These are phyloP conservation scores for Ammospiza caudacuta DNA, from an alignment of 2,113 vertebrate species.

Conservation along the genomic window DNA sequence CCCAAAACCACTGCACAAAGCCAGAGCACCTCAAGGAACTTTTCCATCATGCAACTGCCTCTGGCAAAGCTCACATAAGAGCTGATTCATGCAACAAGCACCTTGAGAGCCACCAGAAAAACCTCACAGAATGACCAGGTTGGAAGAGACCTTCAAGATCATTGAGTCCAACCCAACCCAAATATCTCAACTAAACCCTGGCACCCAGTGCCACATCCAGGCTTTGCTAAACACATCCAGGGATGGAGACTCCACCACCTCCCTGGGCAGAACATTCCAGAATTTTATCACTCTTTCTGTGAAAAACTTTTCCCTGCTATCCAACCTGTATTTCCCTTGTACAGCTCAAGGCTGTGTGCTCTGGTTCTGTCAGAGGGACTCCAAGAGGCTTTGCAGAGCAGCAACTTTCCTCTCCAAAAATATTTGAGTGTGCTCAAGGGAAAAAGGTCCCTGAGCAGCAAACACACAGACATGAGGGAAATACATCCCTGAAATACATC, in stretches of 20 bases:
- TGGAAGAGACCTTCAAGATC: neutral
- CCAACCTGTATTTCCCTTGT: neutral
- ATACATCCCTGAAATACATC: neutral
- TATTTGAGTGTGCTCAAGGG: neutral
- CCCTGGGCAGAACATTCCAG: neutral
- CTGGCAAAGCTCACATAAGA: neutral
- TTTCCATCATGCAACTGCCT: neutral
- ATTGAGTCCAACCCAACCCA: neutral
- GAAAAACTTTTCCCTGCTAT: neutral
- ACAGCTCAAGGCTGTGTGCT: neutral
- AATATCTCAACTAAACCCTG: neutral
- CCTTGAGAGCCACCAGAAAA: neutral
- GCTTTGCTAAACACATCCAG: neutral
- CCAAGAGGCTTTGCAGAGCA: neutral
- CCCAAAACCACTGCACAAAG: accelerated
- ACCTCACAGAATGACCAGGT: neutral
- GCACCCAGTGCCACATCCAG: neutral
- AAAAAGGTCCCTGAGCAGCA: neutral
- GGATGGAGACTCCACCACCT: neutral
- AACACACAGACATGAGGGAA: neutral
- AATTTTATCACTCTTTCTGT: neutral
- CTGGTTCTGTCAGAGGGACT: neutral
- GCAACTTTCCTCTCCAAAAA: neutral
- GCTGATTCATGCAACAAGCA: neutral
- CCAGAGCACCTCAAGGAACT: neutral